Evolutionary conservation across 2,888 invertebrate species (phyloP).

Genomic region (Nephrocerus scutellatus): DNA sequence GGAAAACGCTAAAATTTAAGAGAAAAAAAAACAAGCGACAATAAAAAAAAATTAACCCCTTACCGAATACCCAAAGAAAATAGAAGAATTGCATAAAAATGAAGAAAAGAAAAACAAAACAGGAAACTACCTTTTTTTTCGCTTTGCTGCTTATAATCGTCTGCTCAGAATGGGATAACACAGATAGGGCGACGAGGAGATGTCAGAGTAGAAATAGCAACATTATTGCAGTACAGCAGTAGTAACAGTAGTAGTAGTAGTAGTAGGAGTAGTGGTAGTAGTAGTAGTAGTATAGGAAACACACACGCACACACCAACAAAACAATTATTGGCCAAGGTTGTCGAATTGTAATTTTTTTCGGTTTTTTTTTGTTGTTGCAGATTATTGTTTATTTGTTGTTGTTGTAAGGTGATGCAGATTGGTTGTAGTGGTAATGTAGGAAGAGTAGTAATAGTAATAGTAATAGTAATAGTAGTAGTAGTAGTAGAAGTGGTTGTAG

Average conservation of each 20-base stretch:
- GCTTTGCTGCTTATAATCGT: constrained; percentile 37
- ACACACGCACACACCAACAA: no score
- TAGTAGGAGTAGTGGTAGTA: constrained; percentile 17
- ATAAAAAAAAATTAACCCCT: constrained; percentile 7
- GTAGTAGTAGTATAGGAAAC: constrained; percentile 17
- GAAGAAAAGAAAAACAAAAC: neutral
- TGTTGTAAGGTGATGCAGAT: constrained; percentile 22
- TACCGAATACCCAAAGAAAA: neutral
- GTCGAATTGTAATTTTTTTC: no score
- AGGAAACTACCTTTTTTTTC: constrained; percentile 41
- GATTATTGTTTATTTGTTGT: constrained; percentile 18
- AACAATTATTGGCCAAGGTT: no score
- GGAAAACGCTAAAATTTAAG: constrained; percentile 1
- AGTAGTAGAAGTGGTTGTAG: constrained; percentile 6
- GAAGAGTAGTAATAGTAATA: constrained; percentile 5
- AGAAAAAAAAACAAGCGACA: constrained; percentile 13
- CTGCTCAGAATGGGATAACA: constrained; percentile 27
- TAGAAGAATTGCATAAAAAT: neutral
- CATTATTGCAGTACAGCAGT: constrained; percentile 21
- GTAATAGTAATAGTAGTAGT: constrained; percentile 7
- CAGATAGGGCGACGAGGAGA: constrained; percentile 14
- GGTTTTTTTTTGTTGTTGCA: constrained; percentile 9
- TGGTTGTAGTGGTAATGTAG: neutral
- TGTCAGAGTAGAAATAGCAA: constrained; percentile 16
- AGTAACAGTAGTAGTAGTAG: constrained; percentile 14